Base-by-base conservation (phyloP, 2,113 vertebrate genomes). In the Aix galericulata region DNA sequence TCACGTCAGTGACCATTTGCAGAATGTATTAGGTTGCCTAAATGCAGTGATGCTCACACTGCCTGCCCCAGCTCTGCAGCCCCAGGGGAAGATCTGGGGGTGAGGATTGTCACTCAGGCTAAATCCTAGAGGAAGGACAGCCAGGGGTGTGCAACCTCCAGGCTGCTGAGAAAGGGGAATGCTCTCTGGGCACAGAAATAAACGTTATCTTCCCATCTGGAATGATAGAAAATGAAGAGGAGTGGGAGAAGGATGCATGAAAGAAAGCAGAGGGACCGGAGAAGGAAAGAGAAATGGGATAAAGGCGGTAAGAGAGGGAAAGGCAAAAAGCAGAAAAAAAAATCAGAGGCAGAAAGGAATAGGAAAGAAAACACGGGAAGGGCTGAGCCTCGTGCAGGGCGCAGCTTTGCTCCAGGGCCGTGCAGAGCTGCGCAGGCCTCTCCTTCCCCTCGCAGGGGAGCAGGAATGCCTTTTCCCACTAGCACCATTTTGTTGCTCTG, bases 401-500 rank as follows among this genome's bases (percentile, higher is more conserved):
- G 52, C 26, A 2, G 72, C 34, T 77, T 4, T 44, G 29, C 34
- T 40, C 82, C 32, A 46, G 27, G 72, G 67, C 91, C 72, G 83
- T 9, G 40, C 67, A 50, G 90, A 34, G 2, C 73, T 26, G 81
- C 94, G 85, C 67, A 23, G 64, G 5, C 72, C 1, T 27, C 80
- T 58, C 81, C 79, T 11, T 93, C 66, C 56, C 91, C 88, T 96
- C 42, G 84, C 95, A 32, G 95, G 89, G 92, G 34, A 50, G 75
- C 71, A 88, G 84, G 87, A 94, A 29, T 56, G 87, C 52, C 89
- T 95, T 94, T 93, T 95, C 82, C 92, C 95, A 83, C 67, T 60
- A 83, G 93, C 94, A 95, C 88, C 94, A 95, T 96, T 96, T 94
- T 94, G 86, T 76, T 92, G 89, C 94, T 83, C 96, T 96, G 96